Evolutionary conservation across 2,797 vertebrate species (phyloP).

Genomic region (Xerus rutilus): DNA sequence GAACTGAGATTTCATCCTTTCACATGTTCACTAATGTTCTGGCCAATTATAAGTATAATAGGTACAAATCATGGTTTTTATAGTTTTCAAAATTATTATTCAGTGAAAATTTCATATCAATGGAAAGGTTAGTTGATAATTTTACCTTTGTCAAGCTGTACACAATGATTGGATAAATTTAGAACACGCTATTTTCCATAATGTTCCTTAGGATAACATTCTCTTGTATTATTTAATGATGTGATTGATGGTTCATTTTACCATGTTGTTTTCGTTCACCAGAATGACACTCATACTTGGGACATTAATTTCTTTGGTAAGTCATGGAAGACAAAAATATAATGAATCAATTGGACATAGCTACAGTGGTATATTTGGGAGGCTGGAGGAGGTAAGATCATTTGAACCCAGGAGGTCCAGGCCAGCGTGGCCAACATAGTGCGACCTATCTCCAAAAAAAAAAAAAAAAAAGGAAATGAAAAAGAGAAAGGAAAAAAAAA

Average conservation of each 20-base stretch:
- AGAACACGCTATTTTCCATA: neutral
- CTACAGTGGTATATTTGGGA: neutral
- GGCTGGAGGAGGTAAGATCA: neutral
- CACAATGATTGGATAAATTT: neutral
- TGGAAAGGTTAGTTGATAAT: neutral
- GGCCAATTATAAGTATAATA: neutral
- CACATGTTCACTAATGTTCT: conserved; percentile 31
- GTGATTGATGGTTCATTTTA: conserved; percentile 35
- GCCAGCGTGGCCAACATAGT: no score
- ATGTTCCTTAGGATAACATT: conserved; percentile 24
- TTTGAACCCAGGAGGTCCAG: neutral
- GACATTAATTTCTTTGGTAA: conserved; percentile 17
- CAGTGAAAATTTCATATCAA: conserved; percentile 21
- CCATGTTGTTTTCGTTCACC: conserved; percentile 42
- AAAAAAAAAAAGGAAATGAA: neutral
- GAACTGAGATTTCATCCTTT: neutral
- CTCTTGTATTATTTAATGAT: conserved; percentile 36
- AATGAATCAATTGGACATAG: neutral
- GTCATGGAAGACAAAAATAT: conserved; percentile 10
- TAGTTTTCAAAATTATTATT: conserved; percentile 42
- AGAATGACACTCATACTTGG: neutral
- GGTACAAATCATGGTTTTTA: neutral
- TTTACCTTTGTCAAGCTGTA: conserved; percentile 22
- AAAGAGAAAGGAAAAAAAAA: no score
- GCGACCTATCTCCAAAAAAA: neutral